Percentiles rank a stretch among this genome's conserved stretches.
These are phyloP conservation scores for Microcebus ravelobensis DNA, from an alignment of 2,113 vertebrate genomes.

Conservation along the genomic window DNA sequence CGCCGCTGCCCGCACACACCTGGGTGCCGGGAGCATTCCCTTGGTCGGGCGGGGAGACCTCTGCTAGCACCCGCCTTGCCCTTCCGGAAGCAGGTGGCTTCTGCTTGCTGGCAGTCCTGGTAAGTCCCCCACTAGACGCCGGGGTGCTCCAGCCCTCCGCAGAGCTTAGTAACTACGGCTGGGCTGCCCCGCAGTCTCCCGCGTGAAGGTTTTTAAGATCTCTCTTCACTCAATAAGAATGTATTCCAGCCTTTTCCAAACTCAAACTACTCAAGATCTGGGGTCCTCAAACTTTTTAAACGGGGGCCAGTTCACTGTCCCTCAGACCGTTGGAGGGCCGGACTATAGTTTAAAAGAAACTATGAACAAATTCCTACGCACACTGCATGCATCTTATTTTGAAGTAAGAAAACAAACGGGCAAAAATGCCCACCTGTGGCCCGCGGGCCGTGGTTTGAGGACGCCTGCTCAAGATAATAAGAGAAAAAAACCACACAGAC, in stretches of 20 bases:
- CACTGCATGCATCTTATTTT: no score
- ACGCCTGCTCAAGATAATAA: neutral
- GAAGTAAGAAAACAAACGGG: no score
- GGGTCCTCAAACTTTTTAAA: no score
- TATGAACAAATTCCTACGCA: no score
- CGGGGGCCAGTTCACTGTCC: no score
- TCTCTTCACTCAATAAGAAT: neutral
- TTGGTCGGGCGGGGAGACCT: accelerated
- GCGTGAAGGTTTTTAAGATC: neutral
- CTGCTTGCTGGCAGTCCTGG: neutral
- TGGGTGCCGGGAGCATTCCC: neutral
- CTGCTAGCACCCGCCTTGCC: neutral
- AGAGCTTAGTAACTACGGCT: accelerated
- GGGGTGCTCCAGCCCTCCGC: neutral
- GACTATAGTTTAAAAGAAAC: no score
- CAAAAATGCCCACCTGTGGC: no score
- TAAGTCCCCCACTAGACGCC: neutral
- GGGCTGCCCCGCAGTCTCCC: neutral
- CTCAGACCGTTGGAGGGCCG: no score
- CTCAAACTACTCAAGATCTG: neutral
- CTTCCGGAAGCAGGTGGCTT: neutral
- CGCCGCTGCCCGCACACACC: neutral
- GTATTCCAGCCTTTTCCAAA: neutral
- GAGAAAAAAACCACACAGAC: neutral
- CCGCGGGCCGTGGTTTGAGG: no score